Base-by-base conservation (phyloP, 92 coral and sea anemone genomes). In the Isaurus tuberculatus region DNA sequence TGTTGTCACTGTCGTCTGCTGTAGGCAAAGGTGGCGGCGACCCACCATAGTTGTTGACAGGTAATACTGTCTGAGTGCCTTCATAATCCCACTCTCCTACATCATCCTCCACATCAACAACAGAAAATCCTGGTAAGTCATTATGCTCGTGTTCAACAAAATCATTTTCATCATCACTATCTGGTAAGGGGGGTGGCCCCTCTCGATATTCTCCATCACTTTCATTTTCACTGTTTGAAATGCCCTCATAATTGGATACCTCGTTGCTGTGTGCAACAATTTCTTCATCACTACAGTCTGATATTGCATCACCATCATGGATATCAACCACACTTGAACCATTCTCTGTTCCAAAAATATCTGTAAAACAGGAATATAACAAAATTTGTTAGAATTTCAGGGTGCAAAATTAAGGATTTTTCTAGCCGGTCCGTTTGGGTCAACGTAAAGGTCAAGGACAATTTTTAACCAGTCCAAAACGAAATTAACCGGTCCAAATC, bases 211-310 rank as follows among this genome's bases (percentile, higher is more conserved):
- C 90, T 8, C 51, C 55, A 28, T 86, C 91, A 82, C 86, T 84
- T 19, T 92, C 91, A 46, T 83, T 75, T 13, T 89, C 98, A 79
- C 90, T 79, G 30, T 75, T 71, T 22, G 91, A 79, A 61, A 86
- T 74, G 25, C 79, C 84, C 53, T 79, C 88, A 63, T 96, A 96
- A n/a, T 79, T 87, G 0, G 83, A 65, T 4, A 70, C 77, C 33
- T 96, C 99, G 20, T 83, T 75, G 79, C 94, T 92, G 83, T 96
- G 97, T 4, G 95, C 99, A 32, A 92, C 98, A 19, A 96, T 87
- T 80, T 96, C 99, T 0, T 91, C 85, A 68, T 96, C 98, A 78
- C 97, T 92, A 77, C 94, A 84, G 36, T 96, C 99, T 16, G 89
- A 93, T 11, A 96, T 77, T 17, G 95, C 91, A 55, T 93, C 98